A percentile compares a stretch with the other conserved stretches of the same genome.
phyloP scores from a whole-genome alignment of 2,888 invertebrate genomes.

The Drosophila ezoana region DNA sequence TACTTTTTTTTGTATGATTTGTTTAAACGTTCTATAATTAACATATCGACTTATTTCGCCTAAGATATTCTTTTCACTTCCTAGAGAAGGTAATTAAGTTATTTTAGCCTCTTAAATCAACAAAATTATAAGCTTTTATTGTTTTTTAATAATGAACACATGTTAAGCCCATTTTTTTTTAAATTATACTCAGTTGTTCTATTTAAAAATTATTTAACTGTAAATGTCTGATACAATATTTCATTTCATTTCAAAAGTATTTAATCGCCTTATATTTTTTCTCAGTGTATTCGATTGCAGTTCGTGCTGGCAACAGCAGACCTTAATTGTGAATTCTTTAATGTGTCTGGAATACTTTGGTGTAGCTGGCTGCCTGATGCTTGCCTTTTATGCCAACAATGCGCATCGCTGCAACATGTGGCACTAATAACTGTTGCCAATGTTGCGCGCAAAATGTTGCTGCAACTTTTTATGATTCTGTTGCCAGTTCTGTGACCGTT shows the following conservation, averaged over 20 bases:
- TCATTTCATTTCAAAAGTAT: background rate
- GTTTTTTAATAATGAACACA: too few species aligned
- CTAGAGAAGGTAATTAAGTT: constrained; percentile 13
- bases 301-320: constrained; percentile 13
- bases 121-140: background rate
- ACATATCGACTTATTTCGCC: constrained; percentile 7
- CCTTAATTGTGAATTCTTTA: constrained; percentile 28
- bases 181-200: too few species aligned
- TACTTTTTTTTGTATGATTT: constrained; percentile 14
- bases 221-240: background rate
- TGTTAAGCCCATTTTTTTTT: too few species aligned
- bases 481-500: constrained; percentile 29
- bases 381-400: constrained; percentile 40
- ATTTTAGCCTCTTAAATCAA: constrained; percentile 22
- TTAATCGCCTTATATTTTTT: background rate
- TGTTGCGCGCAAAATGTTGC: constrained; percentile 48
- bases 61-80: background rate
- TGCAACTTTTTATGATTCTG: constrained; percentile 46
- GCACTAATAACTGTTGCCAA: constrained; percentile 57
- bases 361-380: constrained; percentile 5
- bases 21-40: constrained; percentile 2
- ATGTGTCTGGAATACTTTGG: constrained; percentile 21
- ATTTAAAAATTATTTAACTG: too few species aligned
- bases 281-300: constrained; percentile 11
- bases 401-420: constrained; percentile 60